Evolutionary conservation across 2,113 vertebrate genomes (phyloP).

Genomic region (Hippocampus mohnikei): DNA sequence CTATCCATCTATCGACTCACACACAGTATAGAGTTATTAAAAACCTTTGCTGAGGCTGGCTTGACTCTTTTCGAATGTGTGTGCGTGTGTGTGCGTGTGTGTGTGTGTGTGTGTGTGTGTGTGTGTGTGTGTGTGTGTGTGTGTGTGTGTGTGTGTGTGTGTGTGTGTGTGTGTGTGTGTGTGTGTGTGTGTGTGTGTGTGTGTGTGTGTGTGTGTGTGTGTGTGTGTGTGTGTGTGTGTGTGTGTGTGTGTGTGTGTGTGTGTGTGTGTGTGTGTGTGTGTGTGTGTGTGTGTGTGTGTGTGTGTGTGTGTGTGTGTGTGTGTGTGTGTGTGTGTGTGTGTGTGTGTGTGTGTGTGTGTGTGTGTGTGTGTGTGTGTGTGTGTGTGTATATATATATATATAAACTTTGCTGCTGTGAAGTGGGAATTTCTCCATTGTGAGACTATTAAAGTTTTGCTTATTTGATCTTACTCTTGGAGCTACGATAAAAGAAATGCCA

Average conservation of each 20-base stretch:
- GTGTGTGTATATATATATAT: no score
- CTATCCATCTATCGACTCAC: no score
- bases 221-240: constrained; percentile 3
- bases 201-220: constrained; percentile 24
- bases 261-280: not conserved
- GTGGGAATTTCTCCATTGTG: no score
- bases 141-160: constrained; percentile 12
- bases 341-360: not conserved
- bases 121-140: constrained; percentile 21
- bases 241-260: constrained; percentile 28
- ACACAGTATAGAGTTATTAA: no score
- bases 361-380: constrained; percentile 32
- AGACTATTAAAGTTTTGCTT: no score
- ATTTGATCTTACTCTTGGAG: no score
- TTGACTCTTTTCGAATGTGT: no score
- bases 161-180: constrained; percentile 24
- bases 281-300: constrained; percentile 29
- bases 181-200: constrained; percentile 10
- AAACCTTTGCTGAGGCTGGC: no score
- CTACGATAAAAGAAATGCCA: no score
- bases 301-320: not conserved
- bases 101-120: constrained; percentile 26
- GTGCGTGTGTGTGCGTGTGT: constrained; percentile 17
- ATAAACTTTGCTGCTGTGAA: no score
- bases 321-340: constrained; percentile 30